Percentiles rank a stretch among this genome's conserved stretches.
These are phyloP conservation scores for Tridacna crocea DNA, from an alignment of 2,888 invertebrate genomes.

Conservation along the genomic window DNA sequence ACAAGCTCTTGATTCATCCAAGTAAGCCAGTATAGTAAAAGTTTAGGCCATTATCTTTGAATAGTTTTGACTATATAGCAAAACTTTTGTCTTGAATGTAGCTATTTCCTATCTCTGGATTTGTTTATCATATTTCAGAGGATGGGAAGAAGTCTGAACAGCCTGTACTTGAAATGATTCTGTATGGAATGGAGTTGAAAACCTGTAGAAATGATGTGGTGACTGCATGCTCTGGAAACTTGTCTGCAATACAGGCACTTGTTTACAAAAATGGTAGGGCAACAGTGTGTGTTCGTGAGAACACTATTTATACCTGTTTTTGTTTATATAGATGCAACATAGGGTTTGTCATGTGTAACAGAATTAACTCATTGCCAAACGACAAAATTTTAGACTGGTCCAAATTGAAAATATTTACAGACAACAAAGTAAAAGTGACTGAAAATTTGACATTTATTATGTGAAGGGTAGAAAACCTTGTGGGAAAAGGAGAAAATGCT, in stretches of 20 bases:
- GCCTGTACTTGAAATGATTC: conserved; percentile 74
- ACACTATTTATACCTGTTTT: background rate
- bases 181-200: conserved; percentile 77
- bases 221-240: conserved; percentile 71
- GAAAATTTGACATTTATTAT: too few relatives aligned
- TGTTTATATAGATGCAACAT: background rate
- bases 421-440: background rate
- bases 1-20: too few relatives aligned
- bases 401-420: background rate
- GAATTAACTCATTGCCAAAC: background rate
- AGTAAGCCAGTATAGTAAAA: too few relatives aligned
- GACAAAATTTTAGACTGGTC: background rate
- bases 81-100: too few relatives aligned
- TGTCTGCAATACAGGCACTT: conserved; percentile 74
- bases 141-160: conserved; percentile 17
- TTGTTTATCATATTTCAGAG: conserved; percentile 20
- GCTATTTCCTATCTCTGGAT: too few relatives aligned
- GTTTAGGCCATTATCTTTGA: too few relatives aligned
- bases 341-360: background rate
- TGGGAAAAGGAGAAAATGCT: conserved; percentile 4
- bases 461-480: background rate
- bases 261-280: conserved; percentile 65
- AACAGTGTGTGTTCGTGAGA: background rate
- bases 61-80: too few relatives aligned
- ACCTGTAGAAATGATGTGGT: conserved; percentile 73